Percentiles rank a stretch among this genome's conserved stretches.
Evolutionary conservation across 2,113 vertebrate species (phyloP).

Genomic region (Solenodon paradoxus): DNA sequence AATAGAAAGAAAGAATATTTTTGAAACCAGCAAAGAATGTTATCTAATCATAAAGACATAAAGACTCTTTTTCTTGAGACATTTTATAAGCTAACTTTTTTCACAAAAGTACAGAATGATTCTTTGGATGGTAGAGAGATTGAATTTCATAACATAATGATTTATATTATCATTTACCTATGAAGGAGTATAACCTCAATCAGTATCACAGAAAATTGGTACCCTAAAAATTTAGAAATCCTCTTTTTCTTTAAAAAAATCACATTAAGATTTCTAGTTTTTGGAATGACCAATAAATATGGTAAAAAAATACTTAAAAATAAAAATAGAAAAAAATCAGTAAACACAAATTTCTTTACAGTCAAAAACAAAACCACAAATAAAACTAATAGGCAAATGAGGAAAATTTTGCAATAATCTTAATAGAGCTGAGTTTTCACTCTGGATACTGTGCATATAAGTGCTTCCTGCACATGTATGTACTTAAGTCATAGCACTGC

Average conservation of each 20-base stretch:
- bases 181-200: not conserved
- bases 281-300: not conserved
- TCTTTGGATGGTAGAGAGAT: not conserved
- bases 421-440: not conserved
- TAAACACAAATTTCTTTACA: not conserved
- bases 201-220: not conserved
- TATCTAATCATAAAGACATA: not conserved
- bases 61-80: not conserved
- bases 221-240: not conserved
- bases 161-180: not conserved
- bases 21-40: not conserved
- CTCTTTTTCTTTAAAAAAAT: not conserved
- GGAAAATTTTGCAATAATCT: not conserved
- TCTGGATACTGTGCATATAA: too few relatives aligned
- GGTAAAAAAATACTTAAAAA: not conserved
- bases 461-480: not conserved
- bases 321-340: not conserved
- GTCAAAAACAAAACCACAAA: not conserved
- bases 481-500: not conserved
- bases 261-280: not conserved
- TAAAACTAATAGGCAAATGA: not conserved
- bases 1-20: not conserved
- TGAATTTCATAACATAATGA: not conserved
- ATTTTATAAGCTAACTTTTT: not conserved
- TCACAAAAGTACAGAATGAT: not conserved